Evolutionary conservation across 2,888 invertebrate genomes (phyloP), one percentile per base, ranked within the genome.

Genomic region (Iphiclides podalirius): DNA sequence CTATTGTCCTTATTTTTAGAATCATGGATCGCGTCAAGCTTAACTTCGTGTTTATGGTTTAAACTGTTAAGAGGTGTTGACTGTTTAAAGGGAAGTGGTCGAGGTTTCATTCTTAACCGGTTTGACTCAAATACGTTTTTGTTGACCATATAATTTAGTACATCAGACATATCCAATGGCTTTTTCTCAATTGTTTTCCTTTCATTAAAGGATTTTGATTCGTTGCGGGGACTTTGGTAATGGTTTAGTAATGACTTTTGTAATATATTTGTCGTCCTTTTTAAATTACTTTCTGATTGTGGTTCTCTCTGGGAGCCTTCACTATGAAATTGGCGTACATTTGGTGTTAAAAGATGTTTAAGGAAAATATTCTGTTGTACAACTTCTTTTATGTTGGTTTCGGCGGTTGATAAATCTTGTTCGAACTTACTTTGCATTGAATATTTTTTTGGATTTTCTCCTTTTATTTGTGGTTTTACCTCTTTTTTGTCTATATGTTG

Each of bases 111-210:
- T 52, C 71, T 79, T 23, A 81, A 55, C 67, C 80, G 87, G 47
- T 55, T 70, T 0, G 86, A 79, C 60, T 88, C 88, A 47, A 88
- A 88, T 38, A 79, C 65, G 56, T 83, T 83, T 64, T 78, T 86
- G 35, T 71, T 62, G 7, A 76, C 64, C 36, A 88, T 72, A 43
- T 70, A 86, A 57, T 83, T 85, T 11, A 87, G 55, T 16, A 88
- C 64, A 26, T 84, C 81, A 6, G 72, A 61, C 9, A 84, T 61
- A 46, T 87, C 82, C 2, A 81, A 39, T 0, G 79, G 73, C 28
- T 75, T 84, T 34, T 70, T 78, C 53, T 71, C 66, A 2, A 59
- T 50, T 2, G 44, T 35, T 59, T 76, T 76, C 1, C 75, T 57
- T 36, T 81, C 79, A 50, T 76, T 77, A 31, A 63, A 49, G 3